Conservation (phyloP, 2,113 vertebrate species). For the Xenus cinereus region DNA sequence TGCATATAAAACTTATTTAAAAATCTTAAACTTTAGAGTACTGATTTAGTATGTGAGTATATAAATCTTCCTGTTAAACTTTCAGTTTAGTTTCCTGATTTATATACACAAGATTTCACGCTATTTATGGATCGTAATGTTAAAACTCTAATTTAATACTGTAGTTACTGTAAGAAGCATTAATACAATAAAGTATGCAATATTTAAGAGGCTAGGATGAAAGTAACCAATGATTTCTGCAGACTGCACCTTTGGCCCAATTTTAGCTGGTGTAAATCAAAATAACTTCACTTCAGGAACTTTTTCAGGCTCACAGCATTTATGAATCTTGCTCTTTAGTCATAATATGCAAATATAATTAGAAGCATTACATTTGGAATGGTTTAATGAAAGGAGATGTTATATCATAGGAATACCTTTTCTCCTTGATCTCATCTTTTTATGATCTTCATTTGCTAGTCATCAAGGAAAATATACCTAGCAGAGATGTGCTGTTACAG, state of each 20-base stretch:
- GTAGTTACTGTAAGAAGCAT: slow-evolving; percentile 66
- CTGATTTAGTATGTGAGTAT: slow-evolving; percentile 62
- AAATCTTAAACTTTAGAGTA: slow-evolving; percentile 64
- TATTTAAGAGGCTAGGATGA: slow-evolving; percentile 38
- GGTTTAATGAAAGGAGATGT: not conserved
- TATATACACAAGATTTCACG: slow-evolving; percentile 56
- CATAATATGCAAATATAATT: slow-evolving; percentile 4
- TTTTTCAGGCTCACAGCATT: not conserved
- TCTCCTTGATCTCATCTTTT: not conserved
- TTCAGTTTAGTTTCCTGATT: slow-evolving; percentile 64
- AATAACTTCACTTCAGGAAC: not conserved
- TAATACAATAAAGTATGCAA: slow-evolving; percentile 58
- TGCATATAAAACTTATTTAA: slow-evolving; percentile 65
- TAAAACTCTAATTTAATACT: slow-evolving; percentile 64
- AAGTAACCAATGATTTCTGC: slow-evolving; percentile 54
- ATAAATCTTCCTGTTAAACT: slow-evolving; percentile 71
- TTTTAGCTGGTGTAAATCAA: slow-evolving; percentile 7
- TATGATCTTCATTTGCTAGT: not conserved
- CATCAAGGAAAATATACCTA: slow-evolving; percentile 12
- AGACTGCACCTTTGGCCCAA: not conserved
- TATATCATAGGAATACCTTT: not conserved
- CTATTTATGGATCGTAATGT: slow-evolving; percentile 40
- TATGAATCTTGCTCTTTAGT: not conserved
- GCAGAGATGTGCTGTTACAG: not conserved
- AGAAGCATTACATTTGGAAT: slow-evolving; percentile 12